Conservation (phyloP, 2,797 vertebrate species). For the Lophotriccus pileatus region DNA sequence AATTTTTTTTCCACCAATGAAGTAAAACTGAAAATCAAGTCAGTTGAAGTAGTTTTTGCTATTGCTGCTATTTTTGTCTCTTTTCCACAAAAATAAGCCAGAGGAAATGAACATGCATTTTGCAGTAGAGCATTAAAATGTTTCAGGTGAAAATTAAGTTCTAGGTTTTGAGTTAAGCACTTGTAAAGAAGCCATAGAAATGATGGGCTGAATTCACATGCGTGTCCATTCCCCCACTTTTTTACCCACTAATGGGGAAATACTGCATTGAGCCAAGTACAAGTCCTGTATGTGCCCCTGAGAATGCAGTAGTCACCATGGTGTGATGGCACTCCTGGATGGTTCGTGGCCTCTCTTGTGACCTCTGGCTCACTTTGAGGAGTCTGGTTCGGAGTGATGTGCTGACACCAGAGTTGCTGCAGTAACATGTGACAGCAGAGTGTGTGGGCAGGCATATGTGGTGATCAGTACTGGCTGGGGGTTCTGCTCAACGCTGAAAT, state of each 20-base stretch:
- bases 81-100: neutral
- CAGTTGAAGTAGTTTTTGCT: neutral
- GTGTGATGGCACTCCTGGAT: neutral
- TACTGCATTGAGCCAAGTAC: neutral
- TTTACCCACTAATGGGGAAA: neutral
- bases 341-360: neutral
- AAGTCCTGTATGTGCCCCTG: neutral
- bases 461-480: neutral
- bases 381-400: fast-evolving
- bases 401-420: neutral
- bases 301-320: neutral
- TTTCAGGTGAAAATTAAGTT: neutral
- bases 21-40: neutral
- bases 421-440: fast-evolving
- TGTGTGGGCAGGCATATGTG: fast-evolving
- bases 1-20: neutral
- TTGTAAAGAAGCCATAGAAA: neutral
- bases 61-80: neutral
- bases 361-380: neutral
- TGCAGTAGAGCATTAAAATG: neutral
- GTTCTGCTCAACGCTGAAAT: neutral
- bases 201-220: neutral
- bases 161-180: neutral
- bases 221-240: neutral
- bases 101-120: neutral